Percentiles rank a stretch among this genome's conserved stretches.
Evolutionary conservation across 2,797 vertebrate genomes (phyloP).

Genomic region (Muscicapa striata): DNA sequence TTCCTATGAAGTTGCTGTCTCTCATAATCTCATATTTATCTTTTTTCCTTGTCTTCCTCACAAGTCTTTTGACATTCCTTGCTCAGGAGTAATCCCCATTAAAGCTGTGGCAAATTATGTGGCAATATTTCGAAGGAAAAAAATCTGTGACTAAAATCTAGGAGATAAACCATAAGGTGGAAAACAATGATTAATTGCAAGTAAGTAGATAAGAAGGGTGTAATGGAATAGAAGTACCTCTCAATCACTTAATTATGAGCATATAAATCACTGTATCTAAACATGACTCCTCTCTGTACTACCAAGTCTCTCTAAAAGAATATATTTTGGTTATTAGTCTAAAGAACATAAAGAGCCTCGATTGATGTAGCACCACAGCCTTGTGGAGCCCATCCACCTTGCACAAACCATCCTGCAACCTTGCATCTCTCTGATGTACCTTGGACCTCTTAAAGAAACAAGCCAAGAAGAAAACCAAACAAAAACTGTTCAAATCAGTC

Average conservation of each 20-base stretch:
- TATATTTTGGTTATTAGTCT: neutral
- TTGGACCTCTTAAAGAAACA: neutral
- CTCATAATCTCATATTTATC: conserved; percentile 36
- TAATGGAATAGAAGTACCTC: neutral
- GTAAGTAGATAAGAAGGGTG: neutral
- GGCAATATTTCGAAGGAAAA: neutral
- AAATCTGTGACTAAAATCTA: neutral
- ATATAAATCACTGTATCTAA: conserved; percentile 7
- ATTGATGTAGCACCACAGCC: neutral
- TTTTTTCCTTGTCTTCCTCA: conserved; percentile 34
- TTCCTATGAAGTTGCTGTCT: conserved; percentile 20
- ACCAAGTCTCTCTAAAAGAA: neutral
- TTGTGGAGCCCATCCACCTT: neutral
- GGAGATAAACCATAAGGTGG: neutral
- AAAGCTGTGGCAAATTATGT: neutral
- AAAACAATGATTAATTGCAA: neutral
- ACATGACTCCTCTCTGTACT: neutral
- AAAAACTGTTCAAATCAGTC: neutral
- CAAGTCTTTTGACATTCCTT: conserved; percentile 11
- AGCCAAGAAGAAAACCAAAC: neutral
- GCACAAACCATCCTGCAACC: neutral
- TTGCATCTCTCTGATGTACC: neutral
- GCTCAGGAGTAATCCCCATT: neutral
- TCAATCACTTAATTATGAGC: conserved; percentile 33
- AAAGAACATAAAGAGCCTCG: neutral